Conservation (phyloP, 2,888 invertebrate species). For the Pediacus dermestoides region DNA sequence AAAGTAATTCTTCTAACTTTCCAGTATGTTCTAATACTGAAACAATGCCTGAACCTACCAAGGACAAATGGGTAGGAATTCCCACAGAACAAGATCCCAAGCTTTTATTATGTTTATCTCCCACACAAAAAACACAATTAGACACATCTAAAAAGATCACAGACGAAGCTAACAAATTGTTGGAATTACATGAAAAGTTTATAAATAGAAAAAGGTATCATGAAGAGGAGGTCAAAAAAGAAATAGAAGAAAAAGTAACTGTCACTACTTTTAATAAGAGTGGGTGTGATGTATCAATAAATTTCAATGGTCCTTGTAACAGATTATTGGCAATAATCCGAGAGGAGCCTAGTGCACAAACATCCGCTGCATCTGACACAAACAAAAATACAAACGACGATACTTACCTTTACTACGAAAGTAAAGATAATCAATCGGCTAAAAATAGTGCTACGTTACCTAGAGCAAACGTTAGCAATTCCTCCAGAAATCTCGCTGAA, state of each 20-base stretch:
- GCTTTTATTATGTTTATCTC: conserved; percentile 66
- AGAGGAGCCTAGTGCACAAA: conserved; percentile 40
- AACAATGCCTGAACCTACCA: conserved; percentile 22
- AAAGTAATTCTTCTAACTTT: conserved; percentile 26
- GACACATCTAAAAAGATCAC: conserved; percentile 55
- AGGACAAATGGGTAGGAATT: conserved; percentile 59
- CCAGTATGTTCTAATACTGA: conserved; percentile 22
- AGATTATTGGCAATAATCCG: conserved; percentile 62
- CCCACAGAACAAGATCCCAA: conserved; percentile 60
- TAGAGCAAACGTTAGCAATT: conserved; percentile 10
- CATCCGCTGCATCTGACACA: conserved; percentile 1
- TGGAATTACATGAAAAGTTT: conserved; percentile 69
- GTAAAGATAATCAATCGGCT: conserved; percentile 15
- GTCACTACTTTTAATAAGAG: conserved; percentile 16
- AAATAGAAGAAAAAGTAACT: conserved; percentile 15
- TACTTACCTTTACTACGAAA: conserved; percentile 23
- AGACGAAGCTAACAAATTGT: conserved; percentile 59
- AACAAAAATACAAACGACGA: conserved; percentile 14
- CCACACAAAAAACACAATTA: conserved; percentile 63
- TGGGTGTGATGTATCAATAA: conserved; percentile 8
- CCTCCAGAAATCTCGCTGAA: conserved; percentile 15
- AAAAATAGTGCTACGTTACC: conserved; percentile 19
- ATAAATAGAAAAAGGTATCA: conserved; percentile 53
- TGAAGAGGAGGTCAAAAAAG: conserved; percentile 23
- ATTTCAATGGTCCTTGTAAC: conserved; percentile 46